A percentile compares a stretch with the other conserved stretches of the same genome.
phyloP scores from a whole-genome alignment of 2,113 vertebrate genomes.

The Microtus oregoni region DNA sequence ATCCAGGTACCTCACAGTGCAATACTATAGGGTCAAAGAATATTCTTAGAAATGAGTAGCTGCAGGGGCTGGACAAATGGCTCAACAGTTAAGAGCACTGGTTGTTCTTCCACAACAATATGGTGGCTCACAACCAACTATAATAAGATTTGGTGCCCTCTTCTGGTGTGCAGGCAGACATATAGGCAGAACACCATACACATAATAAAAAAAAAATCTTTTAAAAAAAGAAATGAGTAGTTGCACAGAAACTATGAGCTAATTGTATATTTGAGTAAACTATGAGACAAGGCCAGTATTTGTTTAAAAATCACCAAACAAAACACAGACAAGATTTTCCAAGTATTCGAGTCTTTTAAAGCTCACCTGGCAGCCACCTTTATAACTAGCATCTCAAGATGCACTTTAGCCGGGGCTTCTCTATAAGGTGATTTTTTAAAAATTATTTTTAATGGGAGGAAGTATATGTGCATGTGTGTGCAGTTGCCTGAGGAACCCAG shows the following conservation, averaged over 20 bases:
- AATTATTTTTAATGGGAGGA: not conserved
- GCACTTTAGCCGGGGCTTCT: conserved; percentile 36
- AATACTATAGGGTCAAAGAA: not conserved
- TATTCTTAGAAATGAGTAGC: conserved; percentile 12
- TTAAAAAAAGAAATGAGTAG: not conserved
- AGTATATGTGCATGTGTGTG: not conserved
- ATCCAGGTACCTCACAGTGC: not conserved
- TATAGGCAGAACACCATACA: too few species aligned
- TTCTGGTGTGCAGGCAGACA: too few species aligned
- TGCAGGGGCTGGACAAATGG: not conserved
- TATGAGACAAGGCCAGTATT: conserved; percentile 22
- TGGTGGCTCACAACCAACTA: too few species aligned
- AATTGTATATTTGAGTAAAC: conserved; percentile 36
- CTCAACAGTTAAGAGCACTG: too few species aligned
- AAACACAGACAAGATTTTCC: conserved; percentile 47
- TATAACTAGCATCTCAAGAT: conserved; percentile 28
- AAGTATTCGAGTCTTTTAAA: conserved; percentile 34
- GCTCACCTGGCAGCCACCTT: not conserved
- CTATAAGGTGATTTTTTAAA: not conserved
- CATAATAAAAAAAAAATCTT: too few species aligned
- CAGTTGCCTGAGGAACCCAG: not conserved
- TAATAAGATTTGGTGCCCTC: too few species aligned
- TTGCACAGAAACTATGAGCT: not conserved
- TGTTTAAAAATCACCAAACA: conserved; percentile 44
- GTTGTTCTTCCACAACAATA: too few species aligned